Evolutionary conservation across 2,888 invertebrate genomes (phyloP).

Genomic region (Acrobeloides nanus): DNA sequence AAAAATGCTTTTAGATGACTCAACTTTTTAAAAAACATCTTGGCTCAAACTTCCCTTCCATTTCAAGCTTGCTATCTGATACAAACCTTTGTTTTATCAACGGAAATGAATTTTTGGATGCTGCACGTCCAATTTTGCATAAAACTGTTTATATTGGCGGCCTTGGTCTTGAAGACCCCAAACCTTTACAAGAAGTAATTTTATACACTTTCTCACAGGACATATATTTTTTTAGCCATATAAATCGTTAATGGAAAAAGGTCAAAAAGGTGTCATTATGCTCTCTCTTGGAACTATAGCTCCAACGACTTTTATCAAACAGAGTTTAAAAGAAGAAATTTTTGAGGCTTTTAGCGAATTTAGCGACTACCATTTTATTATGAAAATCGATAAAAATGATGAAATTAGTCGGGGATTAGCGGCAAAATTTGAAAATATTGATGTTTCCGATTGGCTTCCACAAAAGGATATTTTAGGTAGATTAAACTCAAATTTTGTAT

Average conservation of each 20-base stretch:
- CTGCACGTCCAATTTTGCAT: slow-evolving; percentile 25
- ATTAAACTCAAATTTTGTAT: too few relatives aligned
- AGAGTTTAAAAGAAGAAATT: slow-evolving; percentile 6
- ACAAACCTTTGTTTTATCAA: slow-evolving; percentile 23
- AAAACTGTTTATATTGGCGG: slow-evolving; percentile 26
- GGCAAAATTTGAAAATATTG: slow-evolving; percentile 31
- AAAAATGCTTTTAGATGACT: slow-evolving; percentile 20
- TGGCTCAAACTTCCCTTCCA: slow-evolving; percentile 33
- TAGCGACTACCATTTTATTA: slow-evolving; percentile 39
- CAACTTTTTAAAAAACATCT: slow-evolving; percentile 18
- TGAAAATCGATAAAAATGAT: slow-evolving; percentile 35
- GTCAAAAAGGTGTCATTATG: slow-evolving; percentile 12
- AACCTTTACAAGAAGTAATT: slow-evolving; percentile 8
- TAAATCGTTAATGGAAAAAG: slow-evolving; percentile 10
- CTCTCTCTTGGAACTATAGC: slow-evolving; percentile 18
- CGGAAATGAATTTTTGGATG: slow-evolving; percentile 30
- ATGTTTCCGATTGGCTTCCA: slow-evolving; percentile 41
- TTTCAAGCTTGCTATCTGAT: slow-evolving; percentile 34
- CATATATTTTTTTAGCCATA: slow-evolving; percentile 4
- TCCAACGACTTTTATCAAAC: slow-evolving; percentile 10
- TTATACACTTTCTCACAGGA: not conserved
- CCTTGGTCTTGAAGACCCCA: slow-evolving; percentile 14
- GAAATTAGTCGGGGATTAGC: slow-evolving; percentile 21
- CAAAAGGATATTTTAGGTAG: slow-evolving; percentile 45
- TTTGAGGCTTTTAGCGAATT: slow-evolving; percentile 20